phyloP scores from a whole-genome alignment of 2,113 vertebrate species.

The Nettapus auritus region DNA sequence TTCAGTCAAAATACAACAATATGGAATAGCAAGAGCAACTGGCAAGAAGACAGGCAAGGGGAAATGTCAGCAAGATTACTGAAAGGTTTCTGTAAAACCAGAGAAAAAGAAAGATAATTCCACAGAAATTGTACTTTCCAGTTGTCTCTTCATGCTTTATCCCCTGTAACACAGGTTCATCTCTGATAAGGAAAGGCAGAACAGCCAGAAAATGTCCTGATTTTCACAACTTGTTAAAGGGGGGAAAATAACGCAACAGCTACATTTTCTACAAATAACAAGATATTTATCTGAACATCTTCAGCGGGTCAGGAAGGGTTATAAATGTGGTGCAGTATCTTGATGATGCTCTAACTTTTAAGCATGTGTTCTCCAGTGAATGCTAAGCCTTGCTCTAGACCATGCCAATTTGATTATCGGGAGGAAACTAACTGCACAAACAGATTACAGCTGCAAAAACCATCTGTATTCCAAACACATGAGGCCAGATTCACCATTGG shows the following conservation, averaged over 20 bases:
- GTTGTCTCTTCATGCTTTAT: neutral
- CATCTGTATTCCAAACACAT: neutral
- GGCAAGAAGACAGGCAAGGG: neutral
- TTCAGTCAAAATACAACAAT: neutral
- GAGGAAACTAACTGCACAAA: slow-evolving; percentile 7
- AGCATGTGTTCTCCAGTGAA: neutral
- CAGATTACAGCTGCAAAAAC: neutral
- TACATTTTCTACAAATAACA: neutral
- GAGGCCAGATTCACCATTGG: neutral
- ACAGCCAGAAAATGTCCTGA: neutral
- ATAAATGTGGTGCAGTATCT: neutral
- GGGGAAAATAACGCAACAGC: neutral
- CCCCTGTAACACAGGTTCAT: neutral
- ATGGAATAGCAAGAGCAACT: neutral
- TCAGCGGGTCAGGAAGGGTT: neutral
- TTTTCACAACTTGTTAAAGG: neutral
- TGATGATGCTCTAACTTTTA: neutral
- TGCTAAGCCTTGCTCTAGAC: neutral
- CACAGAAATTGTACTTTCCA: neutral
- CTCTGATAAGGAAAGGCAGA: neutral
- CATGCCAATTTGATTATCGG: neutral
- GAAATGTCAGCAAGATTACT: neutral
- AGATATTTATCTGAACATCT: neutral
- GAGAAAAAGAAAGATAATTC: neutral
- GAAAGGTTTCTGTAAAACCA: neutral